A percentile compares a stretch with the other conserved stretches of the same genome.
phyloP scores from a whole-genome alignment of 2,113 vertebrate species.

The Nipponia nippon region DNA sequence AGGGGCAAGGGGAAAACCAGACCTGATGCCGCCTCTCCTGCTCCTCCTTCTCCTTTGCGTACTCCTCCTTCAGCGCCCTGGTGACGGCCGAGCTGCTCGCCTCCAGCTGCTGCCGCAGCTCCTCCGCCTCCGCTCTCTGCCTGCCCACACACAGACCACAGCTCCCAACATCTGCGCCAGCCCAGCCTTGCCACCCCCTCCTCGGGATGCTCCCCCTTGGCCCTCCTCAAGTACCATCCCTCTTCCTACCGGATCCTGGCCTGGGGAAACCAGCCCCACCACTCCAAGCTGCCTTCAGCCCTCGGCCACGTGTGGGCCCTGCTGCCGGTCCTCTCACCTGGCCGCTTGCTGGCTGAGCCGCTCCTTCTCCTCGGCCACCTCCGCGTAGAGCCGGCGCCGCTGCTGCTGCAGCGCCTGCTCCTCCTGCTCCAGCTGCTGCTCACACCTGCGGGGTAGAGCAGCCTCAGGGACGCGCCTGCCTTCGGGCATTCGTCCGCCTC shows the following conservation, averaged over 20 bases:
- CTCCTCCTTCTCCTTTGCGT: constrained; percentile 84
- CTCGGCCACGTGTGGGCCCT: fast-evolving
- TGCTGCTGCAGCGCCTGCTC: constrained; percentile 87
- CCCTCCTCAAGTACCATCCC: background rate
- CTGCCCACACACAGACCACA: constrained; percentile 63
- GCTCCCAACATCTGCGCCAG: background rate
- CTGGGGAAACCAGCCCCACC: background rate
- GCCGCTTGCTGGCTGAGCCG: constrained; percentile 83
- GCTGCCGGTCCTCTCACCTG: constrained; percentile 70
- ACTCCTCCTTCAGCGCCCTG: constrained; percentile 81
- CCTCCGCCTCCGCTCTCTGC: constrained; percentile 86
- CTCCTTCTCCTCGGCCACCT: constrained; percentile 91
- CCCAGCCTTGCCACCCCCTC: background rate
- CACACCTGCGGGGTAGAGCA: constrained; percentile 70
- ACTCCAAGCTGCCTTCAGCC: background rate
- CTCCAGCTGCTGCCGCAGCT: constrained; percentile 85
- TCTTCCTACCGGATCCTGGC: background rate
- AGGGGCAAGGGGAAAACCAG: background rate
- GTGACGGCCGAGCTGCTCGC: constrained; percentile 78
- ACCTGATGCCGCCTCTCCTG: constrained; percentile 92
- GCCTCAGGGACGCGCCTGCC: background rate
- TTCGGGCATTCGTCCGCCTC: fast-evolving
- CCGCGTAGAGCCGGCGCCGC: constrained; percentile 82
- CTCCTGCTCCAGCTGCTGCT: constrained; percentile 92
- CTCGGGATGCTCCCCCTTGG: too few relatives aligned